These are phyloP conservation scores for Cyrtonyx montezumae DNA, from an alignment of 2,113 vertebrate species.

Conservation along the genomic window DNA sequence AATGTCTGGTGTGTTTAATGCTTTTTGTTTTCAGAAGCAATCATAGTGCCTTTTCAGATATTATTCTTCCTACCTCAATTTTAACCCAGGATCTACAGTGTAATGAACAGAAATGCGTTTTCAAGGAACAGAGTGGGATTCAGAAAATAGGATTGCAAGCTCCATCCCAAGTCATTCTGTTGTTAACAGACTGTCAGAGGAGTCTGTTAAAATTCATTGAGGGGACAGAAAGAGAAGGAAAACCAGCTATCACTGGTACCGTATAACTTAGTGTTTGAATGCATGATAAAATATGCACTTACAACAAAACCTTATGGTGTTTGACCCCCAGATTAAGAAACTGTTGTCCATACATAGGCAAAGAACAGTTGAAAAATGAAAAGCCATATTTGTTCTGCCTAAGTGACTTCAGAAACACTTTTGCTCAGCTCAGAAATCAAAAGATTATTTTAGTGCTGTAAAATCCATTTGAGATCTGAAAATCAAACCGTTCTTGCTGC, in stretches of 20 bases:
- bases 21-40: background rate
- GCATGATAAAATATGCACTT: background rate
- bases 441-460: background rate
- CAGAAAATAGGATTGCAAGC: background rate
- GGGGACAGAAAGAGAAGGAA: slow-evolving; percentile 7
- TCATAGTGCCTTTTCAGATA: background rate
- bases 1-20: background rate
- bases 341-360: background rate
- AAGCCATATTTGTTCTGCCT: background rate
- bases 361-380: background rate
- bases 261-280: background rate
- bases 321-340: background rate
- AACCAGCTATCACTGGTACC: background rate
- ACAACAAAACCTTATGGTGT: background rate
- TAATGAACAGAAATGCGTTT: background rate
- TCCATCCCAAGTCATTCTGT: background rate
- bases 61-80: background rate
- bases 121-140: background rate
- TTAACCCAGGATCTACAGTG: background rate
- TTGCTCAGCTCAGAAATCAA: background rate
- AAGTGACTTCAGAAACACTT: background rate
- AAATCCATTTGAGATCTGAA: background rate
- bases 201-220: background rate
- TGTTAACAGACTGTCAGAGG: background rate
- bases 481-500: background rate